Percentiles rank a stretch among this genome's conserved stretches.
phyloP scores from a whole-genome alignment of 92 coral and sea anemone species.

The Umimayanthus kanabou region DNA sequence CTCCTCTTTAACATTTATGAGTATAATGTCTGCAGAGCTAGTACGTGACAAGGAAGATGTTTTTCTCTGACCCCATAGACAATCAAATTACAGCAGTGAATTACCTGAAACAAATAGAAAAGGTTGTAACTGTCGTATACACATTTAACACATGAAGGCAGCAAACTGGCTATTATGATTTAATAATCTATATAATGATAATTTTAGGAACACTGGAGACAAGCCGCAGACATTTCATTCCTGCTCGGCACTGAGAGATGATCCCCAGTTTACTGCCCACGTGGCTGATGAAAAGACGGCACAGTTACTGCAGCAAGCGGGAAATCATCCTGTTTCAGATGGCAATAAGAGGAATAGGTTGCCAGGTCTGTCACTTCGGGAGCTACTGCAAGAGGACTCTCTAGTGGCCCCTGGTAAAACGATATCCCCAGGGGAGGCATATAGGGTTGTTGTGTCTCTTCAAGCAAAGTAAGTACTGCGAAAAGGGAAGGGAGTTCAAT shows the following conservation, averaged over 20 bases:
- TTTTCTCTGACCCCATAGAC: too few species aligned
- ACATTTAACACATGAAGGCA: too few species aligned
- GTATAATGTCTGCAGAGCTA: too few species aligned
- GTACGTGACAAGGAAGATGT: too few species aligned
- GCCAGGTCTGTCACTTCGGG: constrained; percentile 14
- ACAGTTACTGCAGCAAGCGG: background rate
- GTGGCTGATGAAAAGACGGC: constrained; percentile 29
- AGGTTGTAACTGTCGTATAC: too few species aligned
- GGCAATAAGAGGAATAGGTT: background rate
- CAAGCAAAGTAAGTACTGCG: constrained; percentile 72
- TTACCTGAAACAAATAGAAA: too few species aligned
- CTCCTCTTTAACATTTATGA: too few species aligned
- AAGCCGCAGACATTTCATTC: constrained; percentile 51
- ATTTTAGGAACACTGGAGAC: constrained; percentile 54
- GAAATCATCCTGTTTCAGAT: background rate
- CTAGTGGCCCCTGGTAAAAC: constrained; percentile 58
- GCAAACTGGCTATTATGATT: too few species aligned
- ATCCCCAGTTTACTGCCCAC: constrained; percentile 62
- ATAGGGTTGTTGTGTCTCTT: constrained; percentile 49
- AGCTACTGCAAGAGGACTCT: constrained; percentile 22
- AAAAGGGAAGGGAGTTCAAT: background rate
- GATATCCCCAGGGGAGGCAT: constrained; percentile 56
- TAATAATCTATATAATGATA: background rate
- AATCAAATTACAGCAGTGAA: too few species aligned
- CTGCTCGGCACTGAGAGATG: constrained; percentile 66